These are phyloP conservation scores for Zhuqinia jingwanae DNA, from an alignment of 2,888 invertebrate species.

Conservation along the genomic window DNA sequence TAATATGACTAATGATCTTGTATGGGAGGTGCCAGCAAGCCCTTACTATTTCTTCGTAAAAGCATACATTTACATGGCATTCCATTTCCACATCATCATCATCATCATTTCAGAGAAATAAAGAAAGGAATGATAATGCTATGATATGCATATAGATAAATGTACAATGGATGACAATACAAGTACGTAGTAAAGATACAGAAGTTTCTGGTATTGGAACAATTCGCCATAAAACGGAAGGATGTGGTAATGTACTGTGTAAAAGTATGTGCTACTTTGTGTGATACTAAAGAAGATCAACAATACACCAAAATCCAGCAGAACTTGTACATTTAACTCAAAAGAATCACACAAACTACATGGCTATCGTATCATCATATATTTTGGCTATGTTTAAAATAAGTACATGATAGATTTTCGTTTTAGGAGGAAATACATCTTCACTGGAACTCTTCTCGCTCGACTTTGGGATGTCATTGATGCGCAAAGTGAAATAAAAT, in stretches of 20 bases:
- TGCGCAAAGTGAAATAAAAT: background rate
- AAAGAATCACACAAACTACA: background rate
- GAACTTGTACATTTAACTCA: background rate
- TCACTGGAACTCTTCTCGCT: too few species aligned
- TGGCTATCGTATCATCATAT: background rate
- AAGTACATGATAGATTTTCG: background rate
- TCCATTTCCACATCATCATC: too few species aligned
- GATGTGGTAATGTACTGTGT: slow-evolving; percentile 19
- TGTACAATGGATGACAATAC: background rate
- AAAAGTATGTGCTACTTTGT: slow-evolving; percentile 11
- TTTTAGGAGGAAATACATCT: background rate
- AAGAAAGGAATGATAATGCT: background rate
- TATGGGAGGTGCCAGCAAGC: slow-evolving; percentile 19
- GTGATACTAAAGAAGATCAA: background rate
- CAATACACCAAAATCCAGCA: too few species aligned
- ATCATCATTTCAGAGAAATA: too few species aligned
- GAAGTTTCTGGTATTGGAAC: background rate
- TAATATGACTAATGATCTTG: slow-evolving; percentile 17
- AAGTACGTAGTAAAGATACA: background rate
- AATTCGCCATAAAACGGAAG: slow-evolving; percentile 5
- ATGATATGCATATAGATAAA: too few species aligned
- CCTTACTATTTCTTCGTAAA: background rate
- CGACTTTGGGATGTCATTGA: background rate
- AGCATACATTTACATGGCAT: background rate
- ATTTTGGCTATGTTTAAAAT: background rate